Percentiles rank a stretch among this genome's conserved stretches.
Evolutionary conservation across 2,113 vertebrate species (phyloP).

Genomic region (Romanogobio albipinnatus): DNA sequence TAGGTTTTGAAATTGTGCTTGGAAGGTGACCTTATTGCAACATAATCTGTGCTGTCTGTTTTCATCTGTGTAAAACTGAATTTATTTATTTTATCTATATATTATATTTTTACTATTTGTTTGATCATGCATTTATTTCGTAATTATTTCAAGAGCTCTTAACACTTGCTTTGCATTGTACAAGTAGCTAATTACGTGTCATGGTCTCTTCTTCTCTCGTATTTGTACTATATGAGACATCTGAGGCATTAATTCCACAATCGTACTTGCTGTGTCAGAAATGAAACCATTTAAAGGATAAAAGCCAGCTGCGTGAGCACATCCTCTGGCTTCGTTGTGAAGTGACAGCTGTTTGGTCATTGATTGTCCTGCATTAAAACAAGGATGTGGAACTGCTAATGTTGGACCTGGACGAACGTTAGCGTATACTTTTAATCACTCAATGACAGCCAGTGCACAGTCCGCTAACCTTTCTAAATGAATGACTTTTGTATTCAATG

Average conservation of each 20-base stretch:
- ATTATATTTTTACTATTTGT: slow-evolving; percentile 77
- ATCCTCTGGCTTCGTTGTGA: slow-evolving; percentile 48
- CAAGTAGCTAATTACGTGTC: slow-evolving; percentile 61
- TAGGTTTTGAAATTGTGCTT: slow-evolving; percentile 63
- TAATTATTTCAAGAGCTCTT: slow-evolving; percentile 79
- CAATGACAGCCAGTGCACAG: slow-evolving; percentile 17
- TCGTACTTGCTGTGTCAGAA: slow-evolving; percentile 74
- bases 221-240: slow-evolving; percentile 75
- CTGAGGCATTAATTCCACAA: slow-evolving; percentile 73
- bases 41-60: slow-evolving; percentile 58
- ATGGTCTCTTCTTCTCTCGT: slow-evolving; percentile 63
- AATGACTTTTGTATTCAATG: slow-evolving; percentile 19
- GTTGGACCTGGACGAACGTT: slow-evolving; percentile 2
- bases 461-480: slow-evolving; percentile 17
- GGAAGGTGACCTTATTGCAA: slow-evolving; percentile 64
- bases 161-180: slow-evolving; percentile 76
- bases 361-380: slow-evolving; percentile 13
- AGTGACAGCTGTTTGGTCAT: neutral
- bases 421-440: slow-evolving; percentile 17
- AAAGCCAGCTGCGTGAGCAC: slow-evolving; percentile 50
- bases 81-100: slow-evolving; percentile 82
- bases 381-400: slow-evolving; percentile 10
- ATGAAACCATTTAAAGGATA: slow-evolving; percentile 70
- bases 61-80: slow-evolving; percentile 68
- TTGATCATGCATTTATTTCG: slow-evolving; percentile 78